Base-by-base conservation (phyloP, 2,797 vertebrate genomes). In the Falco peregrinus region DNA sequence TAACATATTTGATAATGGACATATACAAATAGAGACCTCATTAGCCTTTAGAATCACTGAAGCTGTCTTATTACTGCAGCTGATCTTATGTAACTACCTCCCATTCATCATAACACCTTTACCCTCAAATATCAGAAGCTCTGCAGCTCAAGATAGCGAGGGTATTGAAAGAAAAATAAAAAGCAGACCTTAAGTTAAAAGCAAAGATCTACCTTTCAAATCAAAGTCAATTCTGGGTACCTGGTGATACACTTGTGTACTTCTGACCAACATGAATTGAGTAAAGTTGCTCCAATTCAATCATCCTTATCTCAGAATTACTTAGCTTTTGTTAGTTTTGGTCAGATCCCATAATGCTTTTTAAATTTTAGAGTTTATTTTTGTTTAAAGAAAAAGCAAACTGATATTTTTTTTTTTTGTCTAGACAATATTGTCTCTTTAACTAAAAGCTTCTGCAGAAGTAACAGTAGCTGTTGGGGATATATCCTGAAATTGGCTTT, bases 391-490 rank as follows among this genome's bases (percentile, higher is more conserved):
- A 67, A 88, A 95, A 94, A 81, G 63, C 47, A 96, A 93, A 79
- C n/a, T 53, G 51, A 20, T 39, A 70, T 85, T 73, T 96, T 95
- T 93, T 93, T 95, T 77, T 39, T 39, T 39, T 39, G 85, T 95
- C 92, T 96, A 96, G 96, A 96, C 78, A 26, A 63, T 69, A 79
- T 22, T 89, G 85, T 92, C 88, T 92, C 88, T 97, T 91, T 90
- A 94, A 90, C 63, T 63, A 80, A 92, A 95, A 89, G 41, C 26
- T 77, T 92, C 64, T 82, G 28, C 54, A 95, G 71, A 93, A 96
- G 64, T 64, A 89, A 81, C 33, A 73, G 57, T 68, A 87, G 64
- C 45, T 89, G 33, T 45, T 57, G 7, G 26, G 67, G 33, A 78
- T 31, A 45, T 29, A 43, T 87, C 41, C 64, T 84, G 61, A 87